Evolutionary conservation across 2,888 invertebrate species (phyloP).

Genomic region (Synergus japonicus): DNA sequence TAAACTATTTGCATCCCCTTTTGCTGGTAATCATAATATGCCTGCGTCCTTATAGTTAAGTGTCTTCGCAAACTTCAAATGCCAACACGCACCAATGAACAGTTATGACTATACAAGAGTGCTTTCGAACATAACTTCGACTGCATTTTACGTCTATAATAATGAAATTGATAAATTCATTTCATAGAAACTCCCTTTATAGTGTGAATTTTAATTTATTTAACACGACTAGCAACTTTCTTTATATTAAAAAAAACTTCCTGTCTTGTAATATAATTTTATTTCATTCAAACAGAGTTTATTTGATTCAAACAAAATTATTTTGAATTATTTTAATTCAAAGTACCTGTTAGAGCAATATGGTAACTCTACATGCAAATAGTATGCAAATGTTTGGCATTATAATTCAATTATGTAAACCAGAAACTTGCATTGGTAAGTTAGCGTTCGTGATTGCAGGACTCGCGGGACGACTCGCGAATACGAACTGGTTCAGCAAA

Average conservation of each 20-base stretch:
- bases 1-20: not conserved
- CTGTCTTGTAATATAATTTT: too few relatives aligned
- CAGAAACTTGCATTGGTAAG: conserved; percentile 1
- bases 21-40: not conserved
- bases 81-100: too few relatives aligned
- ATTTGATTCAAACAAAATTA: too few relatives aligned
- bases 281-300: too few relatives aligned
- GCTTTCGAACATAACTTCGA: not conserved
- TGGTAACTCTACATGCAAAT: not conserved
- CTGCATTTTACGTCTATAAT: not conserved
- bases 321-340: too few relatives aligned
- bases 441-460: conserved; percentile 24
- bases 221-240: too few relatives aligned
- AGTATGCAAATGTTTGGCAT: not conserved
- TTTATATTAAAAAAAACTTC: too few relatives aligned
- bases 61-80: not conserved
- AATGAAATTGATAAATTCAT: not conserved
- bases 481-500: conserved; percentile 31
- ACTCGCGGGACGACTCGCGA: conserved; percentile 7
- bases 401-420: conserved; percentile 32
- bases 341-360: not conserved
- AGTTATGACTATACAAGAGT: too few relatives aligned
- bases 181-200: not conserved
- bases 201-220: too few relatives aligned
- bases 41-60: not conserved